Conservation (phyloP, 1,140 invertebrate species). For the Forficula auricularia region DNA sequence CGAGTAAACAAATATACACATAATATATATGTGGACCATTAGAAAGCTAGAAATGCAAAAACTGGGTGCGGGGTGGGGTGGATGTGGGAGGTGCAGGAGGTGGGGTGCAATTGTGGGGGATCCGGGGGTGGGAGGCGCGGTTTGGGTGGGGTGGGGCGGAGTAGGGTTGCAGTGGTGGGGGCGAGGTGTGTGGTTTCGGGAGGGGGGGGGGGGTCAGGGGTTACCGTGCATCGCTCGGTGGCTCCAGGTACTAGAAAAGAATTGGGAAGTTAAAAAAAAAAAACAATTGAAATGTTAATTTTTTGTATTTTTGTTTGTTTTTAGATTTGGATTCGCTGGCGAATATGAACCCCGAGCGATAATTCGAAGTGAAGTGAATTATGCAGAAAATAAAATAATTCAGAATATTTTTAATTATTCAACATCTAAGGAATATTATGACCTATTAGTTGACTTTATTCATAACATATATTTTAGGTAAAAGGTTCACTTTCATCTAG, state of each 20-base stretch:
- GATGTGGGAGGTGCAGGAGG: too few species aligned
- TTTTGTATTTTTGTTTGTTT: conserved; percentile 16
- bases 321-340: conserved; percentile 77
- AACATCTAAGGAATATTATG: conserved; percentile 58
- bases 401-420: conserved; percentile 53
- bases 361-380: conserved; percentile 57
- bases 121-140: too few species aligned
- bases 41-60: too few species aligned
- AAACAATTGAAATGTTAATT: background rate
- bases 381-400: conserved; percentile 39
- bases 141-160: background rate
- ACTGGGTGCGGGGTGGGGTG: too few species aligned
- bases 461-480: conserved; percentile 79
- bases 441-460: conserved; percentile 74
- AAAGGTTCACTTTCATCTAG: background rate
- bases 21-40: too few species aligned
- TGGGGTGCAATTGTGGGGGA: too few species aligned
- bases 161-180: background rate
- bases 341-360: conserved; percentile 76
- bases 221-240: background rate
- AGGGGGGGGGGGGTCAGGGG: background rate
- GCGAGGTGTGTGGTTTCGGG: background rate
- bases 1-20: too few species aligned
- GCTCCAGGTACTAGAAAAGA: background rate
- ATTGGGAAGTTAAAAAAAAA: background rate